Percentiles rank a stretch among this genome's conserved stretches.
These are phyloP conservation scores for Cosmia pyralina DNA, from an alignment of 2,888 invertebrate genomes.

Conservation along the genomic window DNA sequence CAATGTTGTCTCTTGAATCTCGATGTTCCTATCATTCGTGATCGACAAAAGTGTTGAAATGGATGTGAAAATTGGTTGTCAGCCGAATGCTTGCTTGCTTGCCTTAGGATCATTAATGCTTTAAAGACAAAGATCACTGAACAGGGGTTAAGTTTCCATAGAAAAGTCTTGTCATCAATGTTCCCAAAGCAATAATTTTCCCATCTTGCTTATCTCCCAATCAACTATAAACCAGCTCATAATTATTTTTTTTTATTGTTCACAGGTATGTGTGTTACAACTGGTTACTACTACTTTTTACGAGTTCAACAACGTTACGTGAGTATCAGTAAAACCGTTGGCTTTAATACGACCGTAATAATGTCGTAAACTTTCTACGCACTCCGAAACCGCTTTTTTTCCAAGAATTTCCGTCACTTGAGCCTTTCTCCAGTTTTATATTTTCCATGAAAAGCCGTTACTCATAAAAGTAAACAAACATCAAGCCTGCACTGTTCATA, in stretches of 20 bases:
- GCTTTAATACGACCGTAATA: conserved; percentile 47
- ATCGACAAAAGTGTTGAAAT: background rate
- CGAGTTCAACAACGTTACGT: conserved; percentile 43
- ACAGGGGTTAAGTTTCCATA: background rate
- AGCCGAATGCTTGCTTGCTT: too few relatives aligned
- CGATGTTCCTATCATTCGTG: background rate
- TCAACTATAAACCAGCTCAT: conserved; percentile 16
- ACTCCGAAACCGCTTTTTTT: conserved; percentile 43
- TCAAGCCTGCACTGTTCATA: background rate
- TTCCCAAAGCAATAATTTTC: conserved; percentile 9
- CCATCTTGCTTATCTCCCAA: conserved; percentile 20
- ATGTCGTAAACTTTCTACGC: conserved; percentile 59
- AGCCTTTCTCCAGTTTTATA: conserved; percentile 38
- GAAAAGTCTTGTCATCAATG: background rate
- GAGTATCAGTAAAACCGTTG: conserved; percentile 55
- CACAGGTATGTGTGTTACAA: conserved; percentile 60
- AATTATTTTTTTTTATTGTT: conserved; percentile 59
- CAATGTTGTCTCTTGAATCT: background rate
- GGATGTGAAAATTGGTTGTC: background rate
- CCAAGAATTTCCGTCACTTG: conserved; percentile 51
- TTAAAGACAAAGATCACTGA: too few relatives aligned
- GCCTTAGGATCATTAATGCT: background rate
- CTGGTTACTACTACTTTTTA: conserved; percentile 33
- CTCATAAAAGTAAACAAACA: conserved; percentile 37
- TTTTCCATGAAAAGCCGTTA: conserved; percentile 49